phyloP scores from a whole-genome alignment of 2,113 vertebrate species.

The Typhlomys cinereus region DNA sequence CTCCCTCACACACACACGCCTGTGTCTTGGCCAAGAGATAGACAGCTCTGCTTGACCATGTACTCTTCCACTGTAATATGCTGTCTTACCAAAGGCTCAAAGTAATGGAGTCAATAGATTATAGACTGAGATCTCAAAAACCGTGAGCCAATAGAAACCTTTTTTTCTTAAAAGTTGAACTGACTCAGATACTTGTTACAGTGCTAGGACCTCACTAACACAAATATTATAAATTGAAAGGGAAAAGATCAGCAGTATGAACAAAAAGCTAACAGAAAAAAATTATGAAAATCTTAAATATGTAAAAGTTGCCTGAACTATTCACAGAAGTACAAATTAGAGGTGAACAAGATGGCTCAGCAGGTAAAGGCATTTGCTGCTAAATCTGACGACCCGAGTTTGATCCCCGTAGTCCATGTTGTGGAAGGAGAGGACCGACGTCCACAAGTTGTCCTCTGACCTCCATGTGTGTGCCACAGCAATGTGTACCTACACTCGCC shows the following conservation, averaged over 20 bases:
- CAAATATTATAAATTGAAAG: background rate
- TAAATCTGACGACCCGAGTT: background rate
- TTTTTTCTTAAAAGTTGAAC: background rate
- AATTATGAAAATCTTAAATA: background rate
- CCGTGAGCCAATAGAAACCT: background rate
- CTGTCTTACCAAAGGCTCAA: background rate
- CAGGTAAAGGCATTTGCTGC: background rate
- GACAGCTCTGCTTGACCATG: background rate
- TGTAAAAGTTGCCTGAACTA: background rate
- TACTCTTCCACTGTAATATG: background rate
- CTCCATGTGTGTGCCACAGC: background rate
- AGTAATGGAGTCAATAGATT: background rate
- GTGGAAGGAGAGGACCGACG: no score
- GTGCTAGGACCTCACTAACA: background rate
- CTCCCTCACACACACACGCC: background rate
- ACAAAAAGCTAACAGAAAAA: slow-evolving; percentile 16
- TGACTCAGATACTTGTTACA: background rate
- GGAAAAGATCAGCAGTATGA: background rate
- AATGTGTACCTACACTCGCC: no score
- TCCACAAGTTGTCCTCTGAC: background rate
- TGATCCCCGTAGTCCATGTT: background rate
- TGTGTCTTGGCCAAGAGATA: background rate
- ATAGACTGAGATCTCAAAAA: background rate
- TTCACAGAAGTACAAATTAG: background rate
- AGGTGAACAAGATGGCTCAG: background rate